Evolutionary conservation across 2,888 invertebrate genomes (phyloP), one percentile per base, ranked within the genome.

Genomic region (Tinea semifulvella): DNA sequence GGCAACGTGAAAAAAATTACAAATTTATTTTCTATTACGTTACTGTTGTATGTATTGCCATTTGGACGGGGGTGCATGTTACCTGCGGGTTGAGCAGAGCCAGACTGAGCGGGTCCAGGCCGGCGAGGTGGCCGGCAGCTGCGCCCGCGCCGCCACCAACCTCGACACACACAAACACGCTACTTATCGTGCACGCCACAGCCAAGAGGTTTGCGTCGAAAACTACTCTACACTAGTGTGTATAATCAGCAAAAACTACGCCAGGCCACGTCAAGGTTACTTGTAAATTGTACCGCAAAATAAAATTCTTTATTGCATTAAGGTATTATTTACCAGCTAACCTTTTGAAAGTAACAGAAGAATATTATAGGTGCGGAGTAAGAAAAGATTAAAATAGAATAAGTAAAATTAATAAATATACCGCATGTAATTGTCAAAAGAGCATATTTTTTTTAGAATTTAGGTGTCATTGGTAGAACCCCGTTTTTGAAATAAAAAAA

Each of bases 81-180:
- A 80, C 80, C 79, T 79, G 80, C 72, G 79, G 80, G 58, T 77
- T 74, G 70, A 80, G 79, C 70, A 79, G 68, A 60, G 80, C 80
- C 65, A 80, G 77, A 66, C 75, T 76, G 76, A 82, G 73, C 65
- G 82, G 82, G 71, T 82, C 81, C 73, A 82, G 71, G 64, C 81
- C 83, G 65, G 82, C 68, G 72, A 81, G 80, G 69, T 82, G 83
- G 65, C 81, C 68, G 63, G 81, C 75, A 56, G 80, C 80, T 60
- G 80, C 82, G 59, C 76, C 76, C 64, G 81, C 70, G 65, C 77
- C 77, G 74, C 83, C 63, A 54, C 57, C 83, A 77, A 84, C 83
- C 84, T 84, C 82, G 70, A 81, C 80, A 82, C 82, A 82, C 76
- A 80, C 75, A 77, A 73, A 77, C 67, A 73, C 77, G 75, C 75